These are phyloP conservation scores for Nibea albiflora DNA, from an alignment of 2,113 vertebrate genomes.

Conservation along the genomic window DNA sequence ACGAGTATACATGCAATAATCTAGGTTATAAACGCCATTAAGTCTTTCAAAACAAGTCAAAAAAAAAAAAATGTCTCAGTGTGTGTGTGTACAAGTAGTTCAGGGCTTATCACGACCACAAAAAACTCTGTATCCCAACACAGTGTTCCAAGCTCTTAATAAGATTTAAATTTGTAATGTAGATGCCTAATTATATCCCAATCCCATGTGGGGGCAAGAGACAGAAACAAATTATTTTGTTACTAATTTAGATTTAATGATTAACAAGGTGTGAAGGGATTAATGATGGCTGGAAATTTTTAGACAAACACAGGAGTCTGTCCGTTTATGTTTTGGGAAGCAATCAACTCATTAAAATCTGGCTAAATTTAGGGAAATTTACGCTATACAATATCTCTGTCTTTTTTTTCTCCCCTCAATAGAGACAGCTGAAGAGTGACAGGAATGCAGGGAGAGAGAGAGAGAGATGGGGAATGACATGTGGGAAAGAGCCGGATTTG, in stretches of 20 bases:
- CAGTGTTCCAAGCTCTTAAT: conserved; percentile 69
- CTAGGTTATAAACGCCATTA: conserved; percentile 16
- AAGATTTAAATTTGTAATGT: conserved; percentile 72
- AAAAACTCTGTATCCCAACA: conserved; percentile 53
- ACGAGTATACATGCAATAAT: conserved; percentile 35
- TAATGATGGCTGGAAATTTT: conserved; percentile 34
- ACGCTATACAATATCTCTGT: not conserved
- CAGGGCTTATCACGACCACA: conserved; percentile 38
- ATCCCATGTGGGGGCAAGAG: conserved; percentile 46
- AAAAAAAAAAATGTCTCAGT: not conserved
- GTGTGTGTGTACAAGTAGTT: conserved; percentile 4
- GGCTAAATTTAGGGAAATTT: not conserved
- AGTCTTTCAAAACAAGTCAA: conserved; percentile 36
- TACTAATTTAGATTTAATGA: conserved; percentile 60
- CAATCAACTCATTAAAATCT: not conserved
- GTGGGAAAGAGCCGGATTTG: no score
- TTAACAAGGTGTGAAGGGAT: conserved; percentile 46
- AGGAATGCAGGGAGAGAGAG: no score
- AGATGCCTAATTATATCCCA: conserved; percentile 67
- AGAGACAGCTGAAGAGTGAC: no score
- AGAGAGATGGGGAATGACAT: no score
- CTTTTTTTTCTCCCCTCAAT: no score
- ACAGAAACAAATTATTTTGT: conserved; percentile 32
- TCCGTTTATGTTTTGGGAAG: not conserved
- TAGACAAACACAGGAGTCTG: not conserved